phyloP scores from a whole-genome alignment of 2,797 vertebrate genomes.

The Cetoscarus ocellatus region DNA sequence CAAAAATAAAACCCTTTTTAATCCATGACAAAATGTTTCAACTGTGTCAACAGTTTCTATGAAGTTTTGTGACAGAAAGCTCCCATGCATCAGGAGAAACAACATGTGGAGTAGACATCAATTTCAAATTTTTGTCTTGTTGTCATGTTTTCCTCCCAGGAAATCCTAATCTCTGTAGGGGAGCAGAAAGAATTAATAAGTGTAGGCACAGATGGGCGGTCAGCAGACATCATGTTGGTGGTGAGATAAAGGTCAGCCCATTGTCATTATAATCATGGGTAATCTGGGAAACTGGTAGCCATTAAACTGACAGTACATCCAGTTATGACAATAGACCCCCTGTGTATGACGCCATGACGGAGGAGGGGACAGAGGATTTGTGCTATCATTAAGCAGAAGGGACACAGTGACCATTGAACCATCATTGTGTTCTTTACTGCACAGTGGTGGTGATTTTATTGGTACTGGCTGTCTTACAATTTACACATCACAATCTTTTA shows the following conservation, averaged over 20 bases:
- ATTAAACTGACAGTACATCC: constrained; percentile 48
- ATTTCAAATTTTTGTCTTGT: constrained; percentile 35
- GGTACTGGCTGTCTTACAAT: neutral
- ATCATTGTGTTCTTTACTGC: neutral
- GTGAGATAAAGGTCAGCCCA: constrained; percentile 54
- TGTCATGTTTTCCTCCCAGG: constrained; percentile 35
- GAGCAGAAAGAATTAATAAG: constrained; percentile 43
- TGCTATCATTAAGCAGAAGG: constrained; percentile 9
- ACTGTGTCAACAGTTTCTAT: neutral
- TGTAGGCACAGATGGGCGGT: constrained; percentile 55
- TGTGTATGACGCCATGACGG: constrained; percentile 38
- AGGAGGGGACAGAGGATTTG: constrained; percentile 45
- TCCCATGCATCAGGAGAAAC: neutral
- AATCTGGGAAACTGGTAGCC: constrained; percentile 60
- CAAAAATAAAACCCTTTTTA: neutral
- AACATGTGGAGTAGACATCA: constrained; percentile 12
- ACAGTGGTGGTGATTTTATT: neutral
- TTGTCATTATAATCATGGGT: constrained; percentile 71
- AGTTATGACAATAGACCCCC: constrained; percentile 33
- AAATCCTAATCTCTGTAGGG: constrained; percentile 53
- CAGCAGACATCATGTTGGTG: constrained; percentile 45
- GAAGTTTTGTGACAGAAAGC: neutral
- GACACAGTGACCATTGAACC: neutral
- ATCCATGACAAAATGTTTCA: neutral
- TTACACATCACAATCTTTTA: neutral